These are phyloP conservation scores for Allobates femoralis DNA, from an alignment of 2,797 vertebrate genomes.

Conservation along the genomic window DNA sequence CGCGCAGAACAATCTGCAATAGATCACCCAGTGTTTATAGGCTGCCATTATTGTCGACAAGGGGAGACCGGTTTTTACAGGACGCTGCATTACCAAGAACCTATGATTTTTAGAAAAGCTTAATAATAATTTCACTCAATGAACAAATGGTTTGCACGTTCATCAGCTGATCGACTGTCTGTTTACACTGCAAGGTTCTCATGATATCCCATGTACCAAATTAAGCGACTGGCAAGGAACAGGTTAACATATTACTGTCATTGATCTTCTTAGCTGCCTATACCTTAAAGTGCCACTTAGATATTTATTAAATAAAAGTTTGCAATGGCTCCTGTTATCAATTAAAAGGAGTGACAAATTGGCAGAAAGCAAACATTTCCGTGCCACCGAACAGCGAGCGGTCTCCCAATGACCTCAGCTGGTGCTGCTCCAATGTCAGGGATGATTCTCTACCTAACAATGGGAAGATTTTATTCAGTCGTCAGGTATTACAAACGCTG, in stretches of 20 bases:
- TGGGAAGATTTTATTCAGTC: conserved; percentile 47
- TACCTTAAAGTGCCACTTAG: background rate
- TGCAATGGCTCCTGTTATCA: background rate
- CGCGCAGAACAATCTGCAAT: too few relatives aligned
- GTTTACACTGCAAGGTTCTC: too few relatives aligned
- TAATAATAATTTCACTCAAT: too few relatives aligned
- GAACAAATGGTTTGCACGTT: too few relatives aligned
- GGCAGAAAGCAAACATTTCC: conserved; percentile 14
- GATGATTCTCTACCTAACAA: conserved; percentile 33
- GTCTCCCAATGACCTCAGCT: conserved; percentile 19
- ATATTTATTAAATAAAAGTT: conserved; percentile 20
- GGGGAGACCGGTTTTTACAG: too few relatives aligned
- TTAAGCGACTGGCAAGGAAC: background rate
- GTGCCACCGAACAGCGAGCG: conserved; percentile 1
- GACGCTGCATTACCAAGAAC: too few relatives aligned
- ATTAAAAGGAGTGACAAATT: conserved; percentile 34
- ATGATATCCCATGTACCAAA: background rate
- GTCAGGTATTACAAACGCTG: conserved; percentile 58
- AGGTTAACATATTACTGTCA: background rate
- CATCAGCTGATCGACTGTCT: too few relatives aligned
- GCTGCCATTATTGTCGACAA: too few relatives aligned
- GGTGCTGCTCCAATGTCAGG: conserved; percentile 11
- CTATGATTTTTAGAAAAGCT: too few relatives aligned
- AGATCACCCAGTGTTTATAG: too few relatives aligned
- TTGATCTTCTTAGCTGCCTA: background rate